These are phyloP conservation scores for Tuberolachnus salignus DNA, from an alignment of 2,888 invertebrate genomes.

Conservation along the genomic window DNA sequence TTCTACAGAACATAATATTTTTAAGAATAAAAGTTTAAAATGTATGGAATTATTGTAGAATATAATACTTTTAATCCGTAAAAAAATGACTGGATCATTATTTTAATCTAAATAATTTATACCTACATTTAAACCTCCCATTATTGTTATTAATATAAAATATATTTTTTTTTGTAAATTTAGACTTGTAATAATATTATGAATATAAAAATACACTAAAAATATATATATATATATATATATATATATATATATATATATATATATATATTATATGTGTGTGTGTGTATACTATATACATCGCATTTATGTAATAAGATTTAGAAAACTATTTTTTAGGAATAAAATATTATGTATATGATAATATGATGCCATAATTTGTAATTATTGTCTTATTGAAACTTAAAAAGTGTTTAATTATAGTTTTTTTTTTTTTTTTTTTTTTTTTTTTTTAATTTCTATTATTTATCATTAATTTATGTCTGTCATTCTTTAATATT, in stretches of 20 bases:
- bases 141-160: constrained; percentile 29
- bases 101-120: constrained; percentile 35
- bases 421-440: constrained; percentile 28
- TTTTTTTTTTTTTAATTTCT: constrained; percentile 24
- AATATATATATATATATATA: constrained; percentile 15
- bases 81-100: constrained; percentile 47
- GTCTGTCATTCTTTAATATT: constrained; percentile 40
- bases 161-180: constrained; percentile 26
- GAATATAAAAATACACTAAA: constrained; percentile 9
- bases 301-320: constrained; percentile 42
- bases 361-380: constrained; percentile 52
- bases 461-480: constrained; percentile 47
- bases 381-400: constrained; percentile 37
- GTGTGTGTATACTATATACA: constrained; percentile 8
- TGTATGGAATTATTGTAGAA: constrained; percentile 22
- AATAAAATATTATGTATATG: not conserved
- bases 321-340: constrained; percentile 32
- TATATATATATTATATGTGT: no score
- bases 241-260: constrained; percentile 12
- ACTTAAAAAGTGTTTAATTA: constrained; percentile 22
- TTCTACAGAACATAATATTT: constrained; percentile 31
- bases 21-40: constrained; percentile 18
- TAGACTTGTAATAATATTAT: constrained; percentile 22
- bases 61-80: constrained; percentile 25
- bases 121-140: constrained; percentile 4